Conservation (phyloP, 2,888 invertebrate genomes). For the Kuschelorhynchus macadamiae region DNA sequence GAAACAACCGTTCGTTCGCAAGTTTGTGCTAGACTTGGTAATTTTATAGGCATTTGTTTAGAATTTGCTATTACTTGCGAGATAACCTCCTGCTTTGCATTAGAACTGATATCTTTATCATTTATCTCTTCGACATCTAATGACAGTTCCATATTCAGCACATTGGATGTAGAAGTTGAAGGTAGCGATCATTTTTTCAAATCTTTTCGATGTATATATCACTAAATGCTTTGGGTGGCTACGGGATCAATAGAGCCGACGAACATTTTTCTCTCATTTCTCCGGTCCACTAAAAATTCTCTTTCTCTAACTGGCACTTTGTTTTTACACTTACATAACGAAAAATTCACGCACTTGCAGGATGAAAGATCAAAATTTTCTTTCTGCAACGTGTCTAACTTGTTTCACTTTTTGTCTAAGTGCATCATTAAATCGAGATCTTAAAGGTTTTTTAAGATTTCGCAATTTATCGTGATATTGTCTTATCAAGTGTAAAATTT, state of each 20-base stretch:
- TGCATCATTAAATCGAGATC: background rate
- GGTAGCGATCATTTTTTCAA: background rate
- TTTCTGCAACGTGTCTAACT: background rate
- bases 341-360: conserved; percentile 2
- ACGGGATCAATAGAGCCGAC: background rate
- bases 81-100: too few species aligned
- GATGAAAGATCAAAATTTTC: conserved; percentile 3
- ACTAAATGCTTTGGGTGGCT: background rate
- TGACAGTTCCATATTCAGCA: too few species aligned
- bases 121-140: too few species aligned
- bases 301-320: conserved; percentile 3
- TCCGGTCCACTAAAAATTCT: background rate
- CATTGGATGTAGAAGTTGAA: background rate
- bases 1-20: too few species aligned
- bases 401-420: too few species aligned
- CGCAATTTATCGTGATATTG: conserved; percentile 30
- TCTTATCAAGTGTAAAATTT: background rate
- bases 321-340: conserved; percentile 8
- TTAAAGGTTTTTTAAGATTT: conserved; percentile 31
- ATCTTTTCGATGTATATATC: background rate
- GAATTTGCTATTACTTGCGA: too few species aligned
- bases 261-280: conserved; percentile 4
- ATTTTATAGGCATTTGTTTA: too few species aligned
- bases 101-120: too few species aligned
- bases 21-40: too few species aligned